Percentiles rank a stretch among this genome's conserved stretches.
Evolutionary conservation across 2,113 vertebrate genomes (phyloP).

Genomic region (Pholis gunnellus): DNA sequence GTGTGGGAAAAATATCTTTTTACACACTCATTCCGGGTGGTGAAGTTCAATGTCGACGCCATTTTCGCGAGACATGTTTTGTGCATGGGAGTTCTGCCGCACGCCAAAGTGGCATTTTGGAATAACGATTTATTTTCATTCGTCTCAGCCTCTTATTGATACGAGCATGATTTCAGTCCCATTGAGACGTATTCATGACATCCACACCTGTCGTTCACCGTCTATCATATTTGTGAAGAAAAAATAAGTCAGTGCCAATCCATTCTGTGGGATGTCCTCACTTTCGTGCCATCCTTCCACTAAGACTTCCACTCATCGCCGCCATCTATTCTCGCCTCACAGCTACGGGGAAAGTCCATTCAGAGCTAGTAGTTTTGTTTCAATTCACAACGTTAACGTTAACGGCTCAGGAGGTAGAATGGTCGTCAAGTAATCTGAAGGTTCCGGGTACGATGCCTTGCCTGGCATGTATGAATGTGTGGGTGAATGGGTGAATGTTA

Average conservation of each 20-base stretch:
- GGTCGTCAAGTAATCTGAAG: no score
- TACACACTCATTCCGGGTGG: constrained; percentile 8
- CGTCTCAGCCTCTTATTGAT: background rate
- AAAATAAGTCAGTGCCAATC: background rate
- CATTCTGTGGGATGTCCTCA: background rate
- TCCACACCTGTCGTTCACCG: background rate
- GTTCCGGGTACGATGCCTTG: no score
- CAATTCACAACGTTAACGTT: no score
- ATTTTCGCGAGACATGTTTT: background rate
- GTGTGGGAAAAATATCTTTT: background rate
- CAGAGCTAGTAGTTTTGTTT: no score
- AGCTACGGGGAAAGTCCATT: no score
- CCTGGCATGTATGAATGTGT: no score
- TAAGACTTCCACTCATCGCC: background rate
- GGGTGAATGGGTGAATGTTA: no score
- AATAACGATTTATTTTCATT: background rate
- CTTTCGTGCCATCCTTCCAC: background rate
- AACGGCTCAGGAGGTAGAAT: no score
- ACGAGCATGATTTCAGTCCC: background rate
- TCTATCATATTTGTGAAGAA: background rate
- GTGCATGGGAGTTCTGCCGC: background rate
- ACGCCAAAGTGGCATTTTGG: background rate
- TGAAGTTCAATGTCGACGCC: constrained; percentile 3
- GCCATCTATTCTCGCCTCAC: background rate
- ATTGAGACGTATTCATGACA: background rate